These are phyloP conservation scores for Drosophila siamana DNA, from an alignment of 2,888 invertebrate species.

Conservation along the genomic window DNA sequence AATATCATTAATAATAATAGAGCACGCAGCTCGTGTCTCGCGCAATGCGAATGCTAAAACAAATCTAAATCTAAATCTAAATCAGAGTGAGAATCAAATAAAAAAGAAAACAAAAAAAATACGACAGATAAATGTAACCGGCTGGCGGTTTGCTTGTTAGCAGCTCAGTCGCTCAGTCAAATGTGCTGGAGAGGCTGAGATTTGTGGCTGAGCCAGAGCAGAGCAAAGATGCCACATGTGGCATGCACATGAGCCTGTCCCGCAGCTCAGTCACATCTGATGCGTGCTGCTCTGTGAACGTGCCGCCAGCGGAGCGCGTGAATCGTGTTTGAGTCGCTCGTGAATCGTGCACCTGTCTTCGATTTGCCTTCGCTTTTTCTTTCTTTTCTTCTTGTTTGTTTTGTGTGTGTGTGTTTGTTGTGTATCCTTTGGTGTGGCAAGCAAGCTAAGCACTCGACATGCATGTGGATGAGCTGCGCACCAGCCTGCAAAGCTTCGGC, in stretches of 20 bases:
- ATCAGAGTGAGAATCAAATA: slow-evolving; percentile 39
- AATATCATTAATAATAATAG: slow-evolving; percentile 68
- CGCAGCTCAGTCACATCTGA: slow-evolving; percentile 55
- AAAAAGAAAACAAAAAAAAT: neutral
- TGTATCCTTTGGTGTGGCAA: slow-evolving; percentile 17
- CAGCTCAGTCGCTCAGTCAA: slow-evolving; percentile 6
- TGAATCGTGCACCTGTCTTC: neutral
- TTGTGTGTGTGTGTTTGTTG: slow-evolving; percentile 16
- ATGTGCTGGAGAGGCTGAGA: slow-evolving; percentile 17
- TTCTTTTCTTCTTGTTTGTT: slow-evolving; percentile 4
- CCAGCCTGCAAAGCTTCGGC: slow-evolving; percentile 88
- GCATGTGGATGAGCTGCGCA: slow-evolving; percentile 84
- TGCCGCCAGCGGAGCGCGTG: slow-evolving; percentile 10
- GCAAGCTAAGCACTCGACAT: slow-evolving; percentile 47
- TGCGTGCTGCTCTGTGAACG: slow-evolving; percentile 62
- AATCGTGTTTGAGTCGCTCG: slow-evolving; percentile 4
- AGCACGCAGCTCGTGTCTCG: slow-evolving; percentile 35
- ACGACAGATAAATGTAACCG: slow-evolving; percentile 13
- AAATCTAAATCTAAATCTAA: slow-evolving; percentile 56
- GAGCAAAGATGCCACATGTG: slow-evolving; percentile 26
- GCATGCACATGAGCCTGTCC: slow-evolving; percentile 15
- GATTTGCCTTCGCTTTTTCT: neutral
- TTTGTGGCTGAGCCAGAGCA: slow-evolving; percentile 11
- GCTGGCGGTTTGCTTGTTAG: slow-evolving; percentile 12
- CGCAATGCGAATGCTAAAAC: slow-evolving; percentile 52